Conservation (phyloP, 2,888 invertebrate genomes). For the Calephelis perditalis region DNA sequence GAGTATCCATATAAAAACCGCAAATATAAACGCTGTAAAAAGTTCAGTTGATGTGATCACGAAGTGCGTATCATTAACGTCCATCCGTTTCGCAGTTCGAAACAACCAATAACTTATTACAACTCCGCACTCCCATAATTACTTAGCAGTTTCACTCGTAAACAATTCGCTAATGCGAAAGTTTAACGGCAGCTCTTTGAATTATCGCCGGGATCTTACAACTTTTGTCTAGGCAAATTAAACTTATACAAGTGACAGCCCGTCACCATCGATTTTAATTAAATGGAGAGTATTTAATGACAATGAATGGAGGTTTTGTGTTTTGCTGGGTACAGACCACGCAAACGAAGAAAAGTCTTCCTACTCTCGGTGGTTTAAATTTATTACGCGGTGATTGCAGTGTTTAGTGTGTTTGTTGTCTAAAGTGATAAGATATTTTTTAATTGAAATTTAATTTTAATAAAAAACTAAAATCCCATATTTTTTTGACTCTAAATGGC, state of each 20-base stretch:
- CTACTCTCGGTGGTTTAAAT: too few species aligned
- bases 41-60: too few species aligned
- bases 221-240: constrained; percentile 8
- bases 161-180: constrained; percentile 17
- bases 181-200: constrained; percentile 13
- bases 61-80: background rate
- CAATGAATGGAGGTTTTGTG: background rate
- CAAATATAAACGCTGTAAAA: too few species aligned
- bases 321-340: background rate
- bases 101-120: constrained; percentile 16
- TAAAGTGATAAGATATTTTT: too few species aligned
- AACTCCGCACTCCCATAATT: constrained; percentile 18
- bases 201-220: constrained; percentile 16
- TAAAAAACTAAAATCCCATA: too few species aligned
- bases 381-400: too few species aligned
- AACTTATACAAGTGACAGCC: constrained; percentile 12
- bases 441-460: too few species aligned
- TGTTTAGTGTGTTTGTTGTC: too few species aligned
- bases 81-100: constrained; percentile 5
- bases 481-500: too few species aligned
- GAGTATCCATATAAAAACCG: too few species aligned
- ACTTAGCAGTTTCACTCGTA: constrained; percentile 18
- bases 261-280: constrained; percentile 13
- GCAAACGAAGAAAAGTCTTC: too few species aligned
- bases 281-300: constrained; percentile 3